These are phyloP conservation scores for Tortrix viridana DNA, from an alignment of 2,888 invertebrate genomes.

Conservation along the genomic window DNA sequence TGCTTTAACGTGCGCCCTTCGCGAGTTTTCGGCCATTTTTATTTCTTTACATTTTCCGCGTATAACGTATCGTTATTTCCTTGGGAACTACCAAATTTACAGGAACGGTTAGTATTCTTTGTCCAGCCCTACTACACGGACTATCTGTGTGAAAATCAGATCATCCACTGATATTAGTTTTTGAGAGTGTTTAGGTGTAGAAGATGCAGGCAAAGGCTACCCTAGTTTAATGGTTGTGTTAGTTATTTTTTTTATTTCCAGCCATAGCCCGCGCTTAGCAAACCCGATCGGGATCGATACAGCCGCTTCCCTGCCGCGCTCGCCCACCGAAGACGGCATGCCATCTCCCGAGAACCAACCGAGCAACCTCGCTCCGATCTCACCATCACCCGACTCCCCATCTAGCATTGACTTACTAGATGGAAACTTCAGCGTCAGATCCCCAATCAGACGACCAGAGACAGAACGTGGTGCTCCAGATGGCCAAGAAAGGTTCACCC, in stretches of 20 bases:
- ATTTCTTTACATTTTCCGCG: too few species aligned
- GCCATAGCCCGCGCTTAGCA: conserved; percentile 55
- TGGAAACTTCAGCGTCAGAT: conserved; percentile 45
- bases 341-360: conserved; percentile 52
- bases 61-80: too few species aligned
- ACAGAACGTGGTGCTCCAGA: conserved; percentile 75
- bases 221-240: neutral
- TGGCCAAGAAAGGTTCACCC: conserved; percentile 75
- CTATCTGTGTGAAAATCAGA: too few species aligned
- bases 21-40: too few species aligned
- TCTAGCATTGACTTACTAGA: conserved; percentile 57
- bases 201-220: too few species aligned
- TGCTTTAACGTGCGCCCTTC: too few species aligned
- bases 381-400: conserved; percentile 65
- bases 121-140: too few species aligned
- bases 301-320: conserved; percentile 49
- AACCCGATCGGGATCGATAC: conserved; percentile 59
- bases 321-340: conserved; percentile 57
- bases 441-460: conserved; percentile 56
- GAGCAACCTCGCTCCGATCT: conserved; percentile 52
- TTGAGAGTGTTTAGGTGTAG: too few species aligned
- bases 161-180: too few species aligned
- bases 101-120: too few species aligned
- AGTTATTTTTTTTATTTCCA: conserved; percentile 45
- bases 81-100: too few species aligned